A percentile compares a stretch with the other conserved stretches of the same genome.
phyloP scores from a whole-genome alignment of 2,113 vertebrate species.

The Sorex araneus region DNA sequence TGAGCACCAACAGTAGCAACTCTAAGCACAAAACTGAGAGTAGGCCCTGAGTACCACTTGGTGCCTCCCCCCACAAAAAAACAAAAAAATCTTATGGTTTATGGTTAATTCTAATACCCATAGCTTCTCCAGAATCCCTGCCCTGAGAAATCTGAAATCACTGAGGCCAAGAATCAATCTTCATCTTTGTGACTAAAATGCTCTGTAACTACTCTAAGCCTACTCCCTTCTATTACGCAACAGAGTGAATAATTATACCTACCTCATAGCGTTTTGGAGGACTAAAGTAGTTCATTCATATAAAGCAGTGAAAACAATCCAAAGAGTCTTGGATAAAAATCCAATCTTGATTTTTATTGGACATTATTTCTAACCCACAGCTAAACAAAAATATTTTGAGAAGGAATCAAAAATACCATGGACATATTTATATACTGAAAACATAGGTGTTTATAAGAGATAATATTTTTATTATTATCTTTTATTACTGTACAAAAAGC shows the following conservation, averaged over 20 bases:
- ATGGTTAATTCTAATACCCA: no score
- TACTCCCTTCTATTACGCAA: slow-evolving; percentile 36
- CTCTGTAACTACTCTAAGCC: no score
- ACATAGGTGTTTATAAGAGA: slow-evolving; percentile 25
- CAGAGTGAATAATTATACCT: slow-evolving; percentile 57
- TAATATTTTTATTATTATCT: no score
- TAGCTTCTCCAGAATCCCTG: not conserved
- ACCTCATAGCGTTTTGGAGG: slow-evolving; percentile 37
- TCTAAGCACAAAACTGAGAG: no score
- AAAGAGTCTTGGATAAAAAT: no score
- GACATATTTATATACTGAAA: slow-evolving; percentile 1
- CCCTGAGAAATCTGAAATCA: slow-evolving; percentile 37
- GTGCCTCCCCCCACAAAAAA: no score
- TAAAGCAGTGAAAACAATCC: not conserved
- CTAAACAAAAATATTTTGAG: slow-evolving; percentile 31
- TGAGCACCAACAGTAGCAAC: no score
- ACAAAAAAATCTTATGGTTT: no score
- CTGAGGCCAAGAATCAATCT: not conserved
- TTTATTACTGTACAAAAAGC: slow-evolving; percentile 5
- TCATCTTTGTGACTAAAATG: no score
- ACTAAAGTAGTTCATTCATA: slow-evolving; percentile 24
- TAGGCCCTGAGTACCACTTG: no score
- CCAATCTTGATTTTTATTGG: not conserved
- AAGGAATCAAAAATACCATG: slow-evolving; percentile 17
- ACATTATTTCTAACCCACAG: slow-evolving; percentile 54